These are phyloP conservation scores for Fundulus diaphanus DNA, from an alignment of 2,797 vertebrate genomes.

Conservation along the genomic window DNA sequence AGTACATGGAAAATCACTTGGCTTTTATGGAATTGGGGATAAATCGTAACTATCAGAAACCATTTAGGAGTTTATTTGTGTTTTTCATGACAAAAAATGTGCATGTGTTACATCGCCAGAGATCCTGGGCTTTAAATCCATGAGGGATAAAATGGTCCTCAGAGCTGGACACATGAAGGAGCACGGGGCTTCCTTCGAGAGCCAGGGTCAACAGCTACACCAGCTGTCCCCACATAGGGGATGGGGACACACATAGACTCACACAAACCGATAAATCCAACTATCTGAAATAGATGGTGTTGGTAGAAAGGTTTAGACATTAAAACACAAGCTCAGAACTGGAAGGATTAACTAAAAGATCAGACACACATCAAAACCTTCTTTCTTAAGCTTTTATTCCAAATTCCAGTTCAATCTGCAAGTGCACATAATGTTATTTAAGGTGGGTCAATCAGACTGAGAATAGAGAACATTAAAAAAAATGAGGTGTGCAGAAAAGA, in stretches of 20 bases:
- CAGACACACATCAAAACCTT: neutral
- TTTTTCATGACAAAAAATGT: neutral
- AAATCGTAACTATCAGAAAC: constrained; percentile 55
- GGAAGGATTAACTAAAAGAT: neutral
- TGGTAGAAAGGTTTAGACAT: neutral
- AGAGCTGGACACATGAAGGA: constrained; percentile 56
- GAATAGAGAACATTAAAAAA: neutral
- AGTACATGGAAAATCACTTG: constrained; percentile 49
- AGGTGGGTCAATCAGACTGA: neutral
- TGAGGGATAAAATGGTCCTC: constrained; percentile 43
- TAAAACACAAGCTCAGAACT: neutral
- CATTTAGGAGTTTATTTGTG: constrained; percentile 34
- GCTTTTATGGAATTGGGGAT: constrained; percentile 62
- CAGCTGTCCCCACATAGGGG: constrained; percentile 73
- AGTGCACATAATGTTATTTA: neutral
- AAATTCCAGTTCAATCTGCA: neutral
- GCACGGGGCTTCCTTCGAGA: constrained; percentile 46
- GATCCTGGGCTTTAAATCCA: constrained; percentile 37
- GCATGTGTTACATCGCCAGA: neutral
- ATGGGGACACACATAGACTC: constrained; percentile 44
- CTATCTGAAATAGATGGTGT: neutral
- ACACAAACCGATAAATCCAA: constrained; percentile 17
- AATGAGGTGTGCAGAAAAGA: neutral
- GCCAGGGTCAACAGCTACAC: constrained; percentile 23
- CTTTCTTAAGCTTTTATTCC: neutral